Percentiles rank a stretch among this genome's conserved stretches.
phyloP scores from a whole-genome alignment of 2,888 invertebrate genomes.

The Tethea ocularis region DNA sequence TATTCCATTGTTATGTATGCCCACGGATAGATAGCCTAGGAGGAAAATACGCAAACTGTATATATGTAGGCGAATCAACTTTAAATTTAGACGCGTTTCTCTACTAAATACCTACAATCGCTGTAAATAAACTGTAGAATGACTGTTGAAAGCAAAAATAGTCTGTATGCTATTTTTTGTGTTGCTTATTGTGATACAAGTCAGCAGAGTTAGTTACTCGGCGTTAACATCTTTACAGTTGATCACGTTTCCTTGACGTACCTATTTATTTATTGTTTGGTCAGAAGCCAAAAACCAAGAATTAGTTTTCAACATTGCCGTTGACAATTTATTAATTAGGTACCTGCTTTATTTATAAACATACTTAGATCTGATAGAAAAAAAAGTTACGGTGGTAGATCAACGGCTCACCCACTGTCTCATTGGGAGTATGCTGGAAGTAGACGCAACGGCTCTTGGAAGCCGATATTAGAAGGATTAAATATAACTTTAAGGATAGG shows the following conservation, averaged over 20 bases:
- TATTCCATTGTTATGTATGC: conserved; percentile 27
- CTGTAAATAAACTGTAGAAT: conserved; percentile 11
- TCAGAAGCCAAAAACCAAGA: neutral
- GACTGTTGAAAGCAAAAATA: conserved; percentile 43
- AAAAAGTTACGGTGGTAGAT: too few species aligned
- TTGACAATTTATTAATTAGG: too few species aligned
- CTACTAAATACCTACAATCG: neutral
- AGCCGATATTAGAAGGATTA: too few species aligned
- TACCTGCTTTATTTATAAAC: too few species aligned
- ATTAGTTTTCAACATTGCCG: neutral
- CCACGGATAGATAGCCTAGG: too few species aligned
- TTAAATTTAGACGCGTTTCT: neutral
- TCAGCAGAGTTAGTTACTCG: neutral
- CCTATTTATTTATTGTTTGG: neutral
- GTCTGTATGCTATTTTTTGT: conserved; percentile 5
- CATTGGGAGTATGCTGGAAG: too few species aligned
- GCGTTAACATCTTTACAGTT: neutral
- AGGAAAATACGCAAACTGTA: neutral
- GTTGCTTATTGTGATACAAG: neutral
- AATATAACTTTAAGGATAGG: too few species aligned
- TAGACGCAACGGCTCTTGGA: too few species aligned
- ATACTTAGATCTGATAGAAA: too few species aligned
- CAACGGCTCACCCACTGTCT: too few species aligned
- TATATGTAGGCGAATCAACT: neutral
- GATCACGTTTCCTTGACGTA: neutral